These are phyloP conservation scores for Copsychus sechellarum DNA, from an alignment of 2,113 vertebrate species.

Conservation along the genomic window DNA sequence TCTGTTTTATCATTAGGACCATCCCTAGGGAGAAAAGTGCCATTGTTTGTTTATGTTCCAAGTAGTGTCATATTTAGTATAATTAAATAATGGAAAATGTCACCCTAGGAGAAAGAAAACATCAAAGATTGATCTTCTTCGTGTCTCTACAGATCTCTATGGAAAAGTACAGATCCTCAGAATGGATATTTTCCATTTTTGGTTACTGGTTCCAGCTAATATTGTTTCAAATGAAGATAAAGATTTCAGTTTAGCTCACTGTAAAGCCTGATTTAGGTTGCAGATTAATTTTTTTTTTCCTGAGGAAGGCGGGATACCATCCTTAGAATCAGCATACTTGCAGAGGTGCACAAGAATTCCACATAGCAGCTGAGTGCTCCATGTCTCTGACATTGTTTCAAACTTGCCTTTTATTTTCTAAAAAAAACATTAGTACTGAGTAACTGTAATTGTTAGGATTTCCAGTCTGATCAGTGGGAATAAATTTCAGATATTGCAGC, in stretches of 20 bases:
- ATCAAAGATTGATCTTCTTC: background rate
- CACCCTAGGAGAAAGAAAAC: background rate
- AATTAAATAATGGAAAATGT: constrained; percentile 26
- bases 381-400: background rate
- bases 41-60: background rate
- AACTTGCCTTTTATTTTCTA: background rate
- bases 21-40: background rate
- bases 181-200: background rate
- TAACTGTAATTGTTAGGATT: background rate
- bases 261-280: background rate
- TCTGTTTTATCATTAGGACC: background rate
- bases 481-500: background rate
- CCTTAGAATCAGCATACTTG: background rate
- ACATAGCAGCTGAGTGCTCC: background rate
- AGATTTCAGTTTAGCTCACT: background rate
- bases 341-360: background rate
- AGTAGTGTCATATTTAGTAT: background rate
- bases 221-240: background rate
- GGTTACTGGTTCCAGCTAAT: background rate
- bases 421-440: background rate
- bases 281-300: background rate
- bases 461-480: background rate
- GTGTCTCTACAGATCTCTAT: background rate
- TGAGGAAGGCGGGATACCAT: background rate
- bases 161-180: constrained; percentile 1